These are phyloP conservation scores for Notocelia uddmanniana DNA, from an alignment of 2,888 invertebrate genomes.

Conservation along the genomic window DNA sequence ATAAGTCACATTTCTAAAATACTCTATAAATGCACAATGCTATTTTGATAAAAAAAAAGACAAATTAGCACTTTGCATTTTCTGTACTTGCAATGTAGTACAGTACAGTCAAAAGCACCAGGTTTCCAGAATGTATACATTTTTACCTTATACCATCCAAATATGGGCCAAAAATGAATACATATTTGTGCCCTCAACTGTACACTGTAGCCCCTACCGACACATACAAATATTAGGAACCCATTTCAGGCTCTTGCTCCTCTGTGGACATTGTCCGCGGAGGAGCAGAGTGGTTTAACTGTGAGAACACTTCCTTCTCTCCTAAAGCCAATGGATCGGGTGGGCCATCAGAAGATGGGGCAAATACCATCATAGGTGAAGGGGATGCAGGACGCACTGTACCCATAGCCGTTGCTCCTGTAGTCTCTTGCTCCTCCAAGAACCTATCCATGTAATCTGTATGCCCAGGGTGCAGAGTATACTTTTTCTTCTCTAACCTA, in stretches of 20 bases:
- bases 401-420: constrained; percentile 87
- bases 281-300: constrained; percentile 74
- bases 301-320: constrained; percentile 82
- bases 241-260: constrained; percentile 76
- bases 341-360: constrained; percentile 71
- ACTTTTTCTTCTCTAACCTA: constrained; percentile 96
- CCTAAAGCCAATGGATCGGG: constrained; percentile 81
- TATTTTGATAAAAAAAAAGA: constrained; percentile 7
- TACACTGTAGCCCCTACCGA: constrained; percentile 52
- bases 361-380: constrained; percentile 86
- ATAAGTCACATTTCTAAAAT: constrained; percentile 15
- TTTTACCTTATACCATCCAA: too few relatives aligned
- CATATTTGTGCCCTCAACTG: too few relatives aligned
- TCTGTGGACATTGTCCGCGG: constrained; percentile 74
- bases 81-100: constrained; percentile 23
- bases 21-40: constrained; percentile 19
- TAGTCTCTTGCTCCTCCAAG: constrained; percentile 93
- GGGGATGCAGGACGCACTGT: constrained; percentile 86
- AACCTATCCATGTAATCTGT: constrained; percentile 98
- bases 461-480: constrained; percentile 95
- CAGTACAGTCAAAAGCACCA: constrained; percentile 48
- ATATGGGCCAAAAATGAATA: too few relatives aligned
- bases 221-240: constrained; percentile 74
- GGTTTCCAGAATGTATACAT: too few relatives aligned
- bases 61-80: constrained; percentile 14